Conservation (phyloP, 2,888 invertebrate genomes). For the Elegia similella region DNA sequence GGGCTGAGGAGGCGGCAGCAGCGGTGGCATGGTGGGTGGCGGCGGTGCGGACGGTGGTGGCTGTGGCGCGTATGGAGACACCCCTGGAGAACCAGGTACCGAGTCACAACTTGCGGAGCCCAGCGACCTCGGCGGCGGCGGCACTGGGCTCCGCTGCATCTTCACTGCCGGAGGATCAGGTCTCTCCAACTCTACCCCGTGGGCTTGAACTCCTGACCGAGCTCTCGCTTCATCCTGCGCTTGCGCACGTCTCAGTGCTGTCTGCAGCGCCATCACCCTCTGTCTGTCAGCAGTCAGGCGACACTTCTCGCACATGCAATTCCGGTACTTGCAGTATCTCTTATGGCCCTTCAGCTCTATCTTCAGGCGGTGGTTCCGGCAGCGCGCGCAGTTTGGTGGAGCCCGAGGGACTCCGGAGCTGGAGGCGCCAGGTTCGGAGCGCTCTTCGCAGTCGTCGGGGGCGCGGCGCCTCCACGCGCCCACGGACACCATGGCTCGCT, state of each 20-base stretch:
- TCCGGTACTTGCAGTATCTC: slow-evolving; percentile 92
- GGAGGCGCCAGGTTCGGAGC: slow-evolving; percentile 73
- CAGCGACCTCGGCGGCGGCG: slow-evolving; percentile 55
- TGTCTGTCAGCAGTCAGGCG: slow-evolving; percentile 92
- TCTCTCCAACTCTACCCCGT: slow-evolving; percentile 68
- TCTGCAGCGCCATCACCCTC: slow-evolving; percentile 94
- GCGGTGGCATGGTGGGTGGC: slow-evolving; percentile 75
- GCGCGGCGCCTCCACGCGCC: slow-evolving; percentile 74
- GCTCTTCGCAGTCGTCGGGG: slow-evolving; percentile 73
- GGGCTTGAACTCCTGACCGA: slow-evolving; percentile 69
- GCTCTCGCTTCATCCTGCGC: slow-evolving; percentile 90
- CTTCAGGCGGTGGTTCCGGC: slow-evolving; percentile 94
- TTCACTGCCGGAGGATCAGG: slow-evolving; percentile 72
- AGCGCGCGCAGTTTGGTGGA: slow-evolving; percentile 95
- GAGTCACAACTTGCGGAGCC: slow-evolving; percentile 71
- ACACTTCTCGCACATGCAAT: slow-evolving; percentile 93
- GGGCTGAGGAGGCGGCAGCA: slow-evolving; percentile 70
- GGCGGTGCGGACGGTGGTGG: slow-evolving; percentile 83
- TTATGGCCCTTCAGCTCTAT: slow-evolving; percentile 95
- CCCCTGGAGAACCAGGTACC: slow-evolving; percentile 67
- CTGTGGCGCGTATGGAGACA: slow-evolving; percentile 66
- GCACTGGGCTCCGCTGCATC: slow-evolving; percentile 65
- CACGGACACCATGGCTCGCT: slow-evolving; percentile 69
- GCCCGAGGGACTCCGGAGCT: slow-evolving; percentile 86
- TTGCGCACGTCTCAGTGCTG: slow-evolving; percentile 90